Base-by-base conservation (phyloP, 2,113 vertebrate genomes). In the Myxocyprinus asiaticus region DNA sequence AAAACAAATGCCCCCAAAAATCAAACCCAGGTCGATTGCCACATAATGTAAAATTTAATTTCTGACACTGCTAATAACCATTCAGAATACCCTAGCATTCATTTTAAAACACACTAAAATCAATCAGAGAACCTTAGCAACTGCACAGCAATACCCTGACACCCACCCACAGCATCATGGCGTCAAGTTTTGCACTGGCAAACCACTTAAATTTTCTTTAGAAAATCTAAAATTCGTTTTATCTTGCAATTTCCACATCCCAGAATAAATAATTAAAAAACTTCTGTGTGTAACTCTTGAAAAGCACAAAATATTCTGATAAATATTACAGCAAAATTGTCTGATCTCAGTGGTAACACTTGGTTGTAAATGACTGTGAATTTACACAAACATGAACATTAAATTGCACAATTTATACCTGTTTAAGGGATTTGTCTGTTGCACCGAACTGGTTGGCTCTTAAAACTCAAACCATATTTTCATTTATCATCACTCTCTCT, bases 381-480 rank as follows among this genome's bases (percentile, higher is more conserved):
- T 72, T 72, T 15, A 72, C n/a, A 56, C 42, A 72, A 58, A 72
- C 17, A 44, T 72, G 15, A 14, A 45, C 42, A 15, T 17, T 44
- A 7, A 59, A 47, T 56, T 58, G 53, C 53, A 45, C n/a, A 42
- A 47, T 59, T 15, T 11, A 47, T 58, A 15, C 9, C n/a, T 2
- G n/a, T 59, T 43, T 70, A 7, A 70, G 42, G 9, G 14, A 74
- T 15, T 50, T 74, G 9, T 9, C 51, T 44, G 48, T 44, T 4
- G 61, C 9, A 15, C 10, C 9, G 14, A 56, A 56, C 55, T 15
- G 14, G 2, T 15, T 56, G 14, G 14, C 14, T 56, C 55, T 56
- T 12, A 56, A 11, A 55, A 55, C 51, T n/a, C 12, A 33, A 33
- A 33, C 1, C 22, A 33, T 33, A 33, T 8, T 48, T 48, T 56